Percentiles rank a stretch among this genome's conserved stretches.
These are phyloP conservation scores for Labeo catla DNA, from an alignment of 2,113 vertebrate genomes.

Conservation along the genomic window DNA sequence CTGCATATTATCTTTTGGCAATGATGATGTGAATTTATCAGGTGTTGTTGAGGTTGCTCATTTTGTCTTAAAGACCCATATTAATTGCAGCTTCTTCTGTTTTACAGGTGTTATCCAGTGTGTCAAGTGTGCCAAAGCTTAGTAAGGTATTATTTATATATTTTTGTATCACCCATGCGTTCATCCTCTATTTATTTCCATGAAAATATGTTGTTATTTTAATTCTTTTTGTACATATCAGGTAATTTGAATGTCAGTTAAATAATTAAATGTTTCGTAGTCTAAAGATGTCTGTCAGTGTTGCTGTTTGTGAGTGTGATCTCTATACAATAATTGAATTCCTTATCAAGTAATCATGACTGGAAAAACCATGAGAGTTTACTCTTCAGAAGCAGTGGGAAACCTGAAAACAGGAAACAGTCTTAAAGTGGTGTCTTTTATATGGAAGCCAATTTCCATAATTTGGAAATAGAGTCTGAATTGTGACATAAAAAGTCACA, in stretches of 20 bases:
- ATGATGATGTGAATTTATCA: neutral
- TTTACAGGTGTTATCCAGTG: slow-evolving; percentile 83
- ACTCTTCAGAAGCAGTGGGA: neutral
- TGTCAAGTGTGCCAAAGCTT: slow-evolving; percentile 93
- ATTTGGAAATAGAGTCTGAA: too few relatives aligned
- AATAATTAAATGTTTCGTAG: neutral
- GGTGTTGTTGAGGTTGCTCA: neutral
- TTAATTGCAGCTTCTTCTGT: slow-evolving; percentile 56
- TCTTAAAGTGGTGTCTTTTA: neutral
- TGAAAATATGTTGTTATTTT: neutral
- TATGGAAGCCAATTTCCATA: too few relatives aligned
- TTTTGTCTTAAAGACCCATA: neutral
- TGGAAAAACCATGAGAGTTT: neutral
- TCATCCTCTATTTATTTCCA: neutral
- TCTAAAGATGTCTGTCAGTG: neutral
- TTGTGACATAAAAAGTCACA: neutral
- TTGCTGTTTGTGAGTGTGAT: neutral
- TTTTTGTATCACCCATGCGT: neutral
- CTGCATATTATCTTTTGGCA: neutral
- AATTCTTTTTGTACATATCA: neutral
- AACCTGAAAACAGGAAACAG: neutral
- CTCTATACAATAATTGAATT: neutral
- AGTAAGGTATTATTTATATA: slow-evolving; percentile 82
- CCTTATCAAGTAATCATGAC: neutral
- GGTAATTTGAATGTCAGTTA: neutral